phyloP scores from a whole-genome alignment of 2,113 vertebrate genomes.

The Synchiropus splendidus region DNA sequence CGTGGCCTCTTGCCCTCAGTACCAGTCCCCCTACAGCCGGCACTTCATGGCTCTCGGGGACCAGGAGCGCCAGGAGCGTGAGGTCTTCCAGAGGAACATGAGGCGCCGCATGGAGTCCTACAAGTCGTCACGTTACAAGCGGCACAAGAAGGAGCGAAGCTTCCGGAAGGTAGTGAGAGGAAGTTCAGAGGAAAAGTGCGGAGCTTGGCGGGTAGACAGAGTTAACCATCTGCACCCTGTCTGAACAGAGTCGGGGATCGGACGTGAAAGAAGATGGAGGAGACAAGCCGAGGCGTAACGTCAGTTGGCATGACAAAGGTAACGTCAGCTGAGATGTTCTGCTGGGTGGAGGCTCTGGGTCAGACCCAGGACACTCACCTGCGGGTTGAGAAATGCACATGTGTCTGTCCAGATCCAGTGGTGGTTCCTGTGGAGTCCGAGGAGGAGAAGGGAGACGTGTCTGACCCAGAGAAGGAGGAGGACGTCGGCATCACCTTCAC shows the following conservation, averaged over 20 bases:
- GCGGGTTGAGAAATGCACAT: no score
- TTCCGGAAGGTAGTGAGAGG: slow-evolving; percentile 76
- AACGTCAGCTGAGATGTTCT: background rate
- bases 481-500: slow-evolving; percentile 89
- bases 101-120: slow-evolving; percentile 88
- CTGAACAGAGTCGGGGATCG: slow-evolving; percentile 68
- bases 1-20: no score
- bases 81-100: slow-evolving; percentile 96
- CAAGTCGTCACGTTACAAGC: slow-evolving; percentile 84
- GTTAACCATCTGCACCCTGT: background rate
- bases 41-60: slow-evolving; percentile 89
- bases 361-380: no score
- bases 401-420: slow-evolving; percentile 61
- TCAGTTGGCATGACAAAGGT: slow-evolving; percentile 87
- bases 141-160: slow-evolving; percentile 80
- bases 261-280: slow-evolving; percentile 66
- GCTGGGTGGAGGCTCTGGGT: background rate
- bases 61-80: slow-evolving; percentile 87
- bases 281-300: slow-evolving; percentile 71
- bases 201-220: no score
- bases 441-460: slow-evolving; percentile 72
- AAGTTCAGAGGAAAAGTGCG: no score
- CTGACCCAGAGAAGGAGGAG: slow-evolving; percentile 77
- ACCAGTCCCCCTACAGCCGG: slow-evolving; percentile 90
- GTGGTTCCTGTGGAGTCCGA: slow-evolving; percentile 71